Percentiles rank a stretch among this genome's conserved stretches.
Evolutionary conservation across 1,140 invertebrate genomes (phyloP).

Genomic region (Centruroides sculpturatus): DNA sequence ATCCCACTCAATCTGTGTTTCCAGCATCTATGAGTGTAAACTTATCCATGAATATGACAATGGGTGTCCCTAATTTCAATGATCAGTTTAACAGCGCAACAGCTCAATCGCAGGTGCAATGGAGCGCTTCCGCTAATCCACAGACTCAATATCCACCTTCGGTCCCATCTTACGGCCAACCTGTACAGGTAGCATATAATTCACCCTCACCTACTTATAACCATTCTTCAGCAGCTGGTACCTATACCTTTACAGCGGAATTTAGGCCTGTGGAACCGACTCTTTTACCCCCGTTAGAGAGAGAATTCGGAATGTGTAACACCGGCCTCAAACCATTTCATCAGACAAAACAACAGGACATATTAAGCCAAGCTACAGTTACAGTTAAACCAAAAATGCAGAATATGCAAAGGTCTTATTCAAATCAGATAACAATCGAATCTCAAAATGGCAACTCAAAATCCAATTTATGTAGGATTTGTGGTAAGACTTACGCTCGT

Average conservation of each 20-base stretch:
- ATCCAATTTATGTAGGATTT: slow-evolving; percentile 66
- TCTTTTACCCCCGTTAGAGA: slow-evolving; percentile 26
- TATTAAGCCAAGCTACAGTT: slow-evolving; percentile 32
- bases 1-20: slow-evolving; percentile 1
- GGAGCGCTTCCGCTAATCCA: slow-evolving; percentile 19
- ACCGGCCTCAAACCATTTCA: slow-evolving; percentile 1
- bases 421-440: background rate
- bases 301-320: slow-evolving; percentile 17
- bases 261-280: slow-evolving; percentile 37
- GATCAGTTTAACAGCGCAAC: slow-evolving; percentile 9
- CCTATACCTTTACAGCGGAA: slow-evolving; percentile 60
- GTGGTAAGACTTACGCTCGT: slow-evolving; percentile 89
- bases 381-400: slow-evolving; percentile 46
- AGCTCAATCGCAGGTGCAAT: slow-evolving; percentile 4
- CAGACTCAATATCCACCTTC: slow-evolving; percentile 23
- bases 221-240: slow-evolving; percentile 38
- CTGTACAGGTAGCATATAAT: slow-evolving; percentile 12
- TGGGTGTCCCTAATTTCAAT: slow-evolving; percentile 6
- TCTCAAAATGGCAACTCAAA: background rate
- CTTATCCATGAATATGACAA: slow-evolving; percentile 18
- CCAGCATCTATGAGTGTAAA: slow-evolving; percentile 13
- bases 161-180: slow-evolving; percentile 7
- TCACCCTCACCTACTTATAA: slow-evolving; percentile 15
- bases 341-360: slow-evolving; percentile 1
- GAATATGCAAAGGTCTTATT: slow-evolving; percentile 6